phyloP scores from a whole-genome alignment of 2,797 vertebrate species.

The Sebastes aleutianus region DNA sequence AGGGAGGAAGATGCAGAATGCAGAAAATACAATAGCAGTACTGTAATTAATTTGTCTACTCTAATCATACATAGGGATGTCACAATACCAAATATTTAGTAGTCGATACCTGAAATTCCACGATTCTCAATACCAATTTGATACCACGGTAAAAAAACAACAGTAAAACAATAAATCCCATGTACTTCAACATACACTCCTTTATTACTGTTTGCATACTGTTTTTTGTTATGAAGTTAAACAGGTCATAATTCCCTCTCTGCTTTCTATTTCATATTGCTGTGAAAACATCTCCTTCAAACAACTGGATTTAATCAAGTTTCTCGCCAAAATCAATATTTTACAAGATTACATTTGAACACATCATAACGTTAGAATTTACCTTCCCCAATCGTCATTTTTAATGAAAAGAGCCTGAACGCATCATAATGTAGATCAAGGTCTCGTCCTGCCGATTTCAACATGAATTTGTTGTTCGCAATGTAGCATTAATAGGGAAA shows the following conservation, averaged over 20 bases:
- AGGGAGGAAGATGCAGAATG: constrained; percentile 34
- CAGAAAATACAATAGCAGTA: constrained; percentile 6
- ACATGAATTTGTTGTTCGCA: too few species aligned
- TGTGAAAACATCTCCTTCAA: background rate
- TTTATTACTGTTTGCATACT: background rate
- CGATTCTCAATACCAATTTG: too few species aligned
- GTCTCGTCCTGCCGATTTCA: too few species aligned
- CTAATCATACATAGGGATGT: constrained; percentile 19
- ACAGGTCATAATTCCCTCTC: background rate
- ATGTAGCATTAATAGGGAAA: too few species aligned
- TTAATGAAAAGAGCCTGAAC: background rate
- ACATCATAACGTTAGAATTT: background rate
- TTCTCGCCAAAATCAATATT: background rate
- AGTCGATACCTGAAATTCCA: too few species aligned
- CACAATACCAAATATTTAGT: background rate
- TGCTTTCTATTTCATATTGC: background rate
- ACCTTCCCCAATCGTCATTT: background rate
- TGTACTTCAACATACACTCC: background rate
- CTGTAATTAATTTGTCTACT: constrained; percentile 30
- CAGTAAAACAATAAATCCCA: too few species aligned
- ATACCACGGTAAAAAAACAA: too few species aligned
- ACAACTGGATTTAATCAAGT: background rate
- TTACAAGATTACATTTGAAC: background rate
- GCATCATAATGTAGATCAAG: background rate
- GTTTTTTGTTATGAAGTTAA: background rate